phyloP scores from a whole-genome alignment of 2,797 vertebrate genomes.

The Capromys pilorides region DNA sequence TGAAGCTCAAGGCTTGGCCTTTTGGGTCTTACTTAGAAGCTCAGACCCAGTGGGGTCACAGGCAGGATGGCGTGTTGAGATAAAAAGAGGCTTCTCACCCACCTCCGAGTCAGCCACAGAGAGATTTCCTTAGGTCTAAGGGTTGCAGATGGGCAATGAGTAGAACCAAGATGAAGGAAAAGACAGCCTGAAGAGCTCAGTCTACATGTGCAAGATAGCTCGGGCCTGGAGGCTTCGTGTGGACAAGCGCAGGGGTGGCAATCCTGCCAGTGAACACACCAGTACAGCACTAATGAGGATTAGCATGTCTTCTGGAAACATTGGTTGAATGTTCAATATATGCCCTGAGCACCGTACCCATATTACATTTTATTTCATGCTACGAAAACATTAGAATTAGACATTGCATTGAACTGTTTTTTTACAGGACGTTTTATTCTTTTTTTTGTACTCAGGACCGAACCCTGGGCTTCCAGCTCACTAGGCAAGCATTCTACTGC shows the following conservation, averaged over 20 bases:
- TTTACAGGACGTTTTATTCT: too few relatives aligned
- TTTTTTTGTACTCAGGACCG: too few relatives aligned
- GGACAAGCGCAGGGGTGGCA: not conserved
- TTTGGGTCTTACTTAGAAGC: slow-evolving; percentile 56
- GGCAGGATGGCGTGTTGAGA: slow-evolving; percentile 18
- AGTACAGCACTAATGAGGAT: not conserved
- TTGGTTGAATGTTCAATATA: not conserved
- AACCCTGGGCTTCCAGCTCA: too few relatives aligned
- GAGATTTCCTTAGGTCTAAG: not conserved
- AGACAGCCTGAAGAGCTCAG: not conserved
- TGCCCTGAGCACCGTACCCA: not conserved
- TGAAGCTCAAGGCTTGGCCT: slow-evolving; percentile 61
- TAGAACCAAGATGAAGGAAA: not conserved
- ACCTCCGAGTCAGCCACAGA: not conserved
- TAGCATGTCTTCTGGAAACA: not conserved
- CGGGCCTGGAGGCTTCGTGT: not conserved
- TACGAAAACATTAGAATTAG: not conserved
- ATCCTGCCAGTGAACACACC: not conserved
- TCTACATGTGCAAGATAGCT: not conserved
- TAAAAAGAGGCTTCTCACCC: slow-evolving; percentile 35
- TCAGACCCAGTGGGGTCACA: not conserved
- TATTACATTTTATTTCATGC: not conserved
- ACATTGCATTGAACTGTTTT: too few relatives aligned
- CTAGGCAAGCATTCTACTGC: too few relatives aligned
- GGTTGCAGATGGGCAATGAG: not conserved